A percentile compares a stretch with the other conserved stretches of the same genome.
These are phyloP conservation scores for Sebastes steindachneri DNA, from an alignment of 2,797 vertebrate genomes.

Conservation along the genomic window DNA sequence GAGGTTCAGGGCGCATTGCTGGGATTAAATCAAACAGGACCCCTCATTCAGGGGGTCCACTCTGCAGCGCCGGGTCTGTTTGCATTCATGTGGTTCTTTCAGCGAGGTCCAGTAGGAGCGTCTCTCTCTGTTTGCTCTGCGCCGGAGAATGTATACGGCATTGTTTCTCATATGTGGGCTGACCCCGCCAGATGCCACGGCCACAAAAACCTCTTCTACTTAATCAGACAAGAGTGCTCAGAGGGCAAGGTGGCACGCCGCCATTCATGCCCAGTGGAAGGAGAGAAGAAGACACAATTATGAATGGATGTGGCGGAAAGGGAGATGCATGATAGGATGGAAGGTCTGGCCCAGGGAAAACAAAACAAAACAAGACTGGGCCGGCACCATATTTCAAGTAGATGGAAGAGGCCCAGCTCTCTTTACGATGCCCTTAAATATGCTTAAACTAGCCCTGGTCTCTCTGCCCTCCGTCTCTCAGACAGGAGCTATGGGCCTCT, in stretches of 20 bases:
- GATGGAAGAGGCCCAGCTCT: constrained; percentile 53
- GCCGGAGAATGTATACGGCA: constrained; percentile 67
- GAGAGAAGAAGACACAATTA: constrained; percentile 7
- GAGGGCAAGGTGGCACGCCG: constrained; percentile 81
- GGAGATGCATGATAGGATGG: constrained; percentile 20
- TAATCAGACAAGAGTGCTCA: constrained; percentile 81
- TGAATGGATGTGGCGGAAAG: constrained; percentile 1
- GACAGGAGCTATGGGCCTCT: constrained; percentile 68
- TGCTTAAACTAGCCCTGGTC: constrained; percentile 64
- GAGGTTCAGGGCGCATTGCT: constrained; percentile 74
- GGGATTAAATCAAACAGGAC: constrained; percentile 81
- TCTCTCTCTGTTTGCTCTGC: constrained; percentile 78
- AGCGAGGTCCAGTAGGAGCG: constrained; percentile 67
- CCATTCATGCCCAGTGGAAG: constrained; percentile 64
- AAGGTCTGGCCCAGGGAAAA: constrained; percentile 26
- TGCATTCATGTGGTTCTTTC: constrained; percentile 77
- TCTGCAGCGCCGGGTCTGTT: constrained; percentile 64
- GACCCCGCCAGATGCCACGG: constrained; percentile 80
- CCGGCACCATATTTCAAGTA: constrained; percentile 55
- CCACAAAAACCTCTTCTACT: constrained; percentile 80
- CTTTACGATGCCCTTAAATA: constrained; percentile 72
- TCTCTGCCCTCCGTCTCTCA: constrained; percentile 31
- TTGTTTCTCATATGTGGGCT: constrained; percentile 74
- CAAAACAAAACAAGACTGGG: constrained; percentile 47
- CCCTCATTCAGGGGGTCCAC: constrained; percentile 76